Evolutionary conservation across 2,888 invertebrate species (phyloP), one percentile per base, ranked within the genome.

Genomic region (Amblyjoppa fuscipennis): DNA sequence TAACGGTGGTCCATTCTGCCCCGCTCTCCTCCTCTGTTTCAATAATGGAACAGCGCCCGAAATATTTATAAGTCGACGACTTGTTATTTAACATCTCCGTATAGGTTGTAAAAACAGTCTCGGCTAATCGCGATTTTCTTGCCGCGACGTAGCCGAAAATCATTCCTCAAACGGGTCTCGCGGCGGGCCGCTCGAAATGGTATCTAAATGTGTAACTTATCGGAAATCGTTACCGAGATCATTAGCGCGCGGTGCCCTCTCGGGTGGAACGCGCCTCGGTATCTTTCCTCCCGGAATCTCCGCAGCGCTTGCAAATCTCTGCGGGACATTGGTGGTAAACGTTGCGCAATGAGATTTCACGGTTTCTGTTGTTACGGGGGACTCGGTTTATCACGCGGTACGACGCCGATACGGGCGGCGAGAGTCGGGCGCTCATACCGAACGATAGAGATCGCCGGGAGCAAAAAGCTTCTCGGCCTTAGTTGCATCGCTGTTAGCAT

Each of bases 401-500:
- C 20, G n/a, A 45, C 64, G 75, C 64, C 75, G 75, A 75, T 64
- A 64, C 38, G 49, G 31, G 2, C 28, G 45, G 28, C 56, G 56
- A 20, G 61, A 45, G 61, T 41, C 28, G 74, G 7, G 41, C 49
- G 45, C 49, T 75, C 20, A 61, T 61, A 61, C 45, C 49, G 31
- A 4, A 34, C 49, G 75, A 75, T 75, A 75, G 45, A 3, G 49
- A 75, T 75, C 75, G 49, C 28, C 3, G 20, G 34, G 13, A 5
- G 75, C 75, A 75, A 75, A 75, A 75, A 75, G 75, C 75, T 75
- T n/a, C 28, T 13, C 25, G n/a, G 28, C 3, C 75, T 59, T 31
- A 61, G 74, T 74, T 11, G 59, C 25, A 59, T 59, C 28, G 59
- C 25, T 28, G 28, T 59, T 28, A 11, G 59, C 28, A 28, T 11